These are phyloP conservation scores for Trogon surrucura DNA, from an alignment of 2,113 vertebrate genomes.

Conservation along the genomic window DNA sequence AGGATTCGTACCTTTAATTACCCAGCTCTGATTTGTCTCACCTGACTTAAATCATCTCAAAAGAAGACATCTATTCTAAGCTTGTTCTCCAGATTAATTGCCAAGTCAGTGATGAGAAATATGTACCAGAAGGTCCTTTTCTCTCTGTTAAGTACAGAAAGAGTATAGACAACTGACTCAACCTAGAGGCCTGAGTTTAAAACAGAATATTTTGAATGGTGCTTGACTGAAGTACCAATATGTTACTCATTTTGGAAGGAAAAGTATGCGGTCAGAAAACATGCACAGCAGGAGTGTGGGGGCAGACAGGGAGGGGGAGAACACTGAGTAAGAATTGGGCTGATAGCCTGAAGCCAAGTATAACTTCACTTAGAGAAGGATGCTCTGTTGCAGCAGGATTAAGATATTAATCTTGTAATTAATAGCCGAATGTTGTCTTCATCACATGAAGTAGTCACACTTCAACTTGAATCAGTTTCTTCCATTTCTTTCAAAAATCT, in stretches of 20 bases:
- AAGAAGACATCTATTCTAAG: neutral
- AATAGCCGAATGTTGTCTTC: neutral
- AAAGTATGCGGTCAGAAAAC: neutral
- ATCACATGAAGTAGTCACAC: neutral
- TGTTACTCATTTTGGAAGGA: neutral
- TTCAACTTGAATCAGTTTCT: neutral
- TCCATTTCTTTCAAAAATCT: neutral
- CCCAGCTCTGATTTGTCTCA: neutral
- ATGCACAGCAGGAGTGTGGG: neutral
- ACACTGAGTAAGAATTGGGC: neutral
- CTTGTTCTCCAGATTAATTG: neutral
- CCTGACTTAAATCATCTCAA: neutral
- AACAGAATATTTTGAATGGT: neutral
- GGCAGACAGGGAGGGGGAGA: neutral
- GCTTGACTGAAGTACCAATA: neutral
- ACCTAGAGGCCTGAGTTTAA: neutral
- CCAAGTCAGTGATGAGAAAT: neutral
- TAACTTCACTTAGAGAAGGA: neutral
- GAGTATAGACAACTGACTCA: neutral
- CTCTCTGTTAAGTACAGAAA: neutral
- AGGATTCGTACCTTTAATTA: neutral
- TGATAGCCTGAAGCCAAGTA: neutral
- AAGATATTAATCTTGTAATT: neutral
- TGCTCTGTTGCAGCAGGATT: neutral
- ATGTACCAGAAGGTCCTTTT: neutral